Evolutionary conservation across 2,888 invertebrate species (phyloP).

Genomic region (Alsophila aescularia): DNA sequence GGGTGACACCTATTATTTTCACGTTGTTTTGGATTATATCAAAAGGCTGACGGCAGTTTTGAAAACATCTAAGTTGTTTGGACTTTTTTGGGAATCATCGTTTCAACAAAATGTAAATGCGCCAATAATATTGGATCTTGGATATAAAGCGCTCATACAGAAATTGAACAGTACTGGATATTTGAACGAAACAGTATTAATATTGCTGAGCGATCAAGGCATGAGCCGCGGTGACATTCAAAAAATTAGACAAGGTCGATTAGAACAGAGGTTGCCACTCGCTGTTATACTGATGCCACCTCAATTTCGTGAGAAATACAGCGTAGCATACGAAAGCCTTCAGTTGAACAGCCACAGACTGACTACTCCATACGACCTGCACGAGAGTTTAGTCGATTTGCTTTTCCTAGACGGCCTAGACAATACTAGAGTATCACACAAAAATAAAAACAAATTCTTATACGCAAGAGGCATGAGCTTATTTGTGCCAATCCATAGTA

Average conservation of each 20-base stretch:
- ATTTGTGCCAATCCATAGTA: conserved; percentile 87
- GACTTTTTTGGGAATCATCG: conserved; percentile 91
- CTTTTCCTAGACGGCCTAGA: conserved; percentile 67
- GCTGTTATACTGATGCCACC: conserved; percentile 88
- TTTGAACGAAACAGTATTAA: conserved; percentile 86
- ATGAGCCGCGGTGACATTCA: conserved; percentile 90
- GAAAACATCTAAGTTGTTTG: conserved; percentile 86
- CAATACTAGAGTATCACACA: conserved; percentile 45
- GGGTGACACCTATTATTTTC: conserved; percentile 79
- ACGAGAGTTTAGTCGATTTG: conserved; percentile 89
- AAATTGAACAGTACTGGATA: conserved; percentile 72
- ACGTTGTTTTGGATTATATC: conserved; percentile 88
- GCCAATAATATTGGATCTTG: conserved; percentile 88
- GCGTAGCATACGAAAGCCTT: conserved; percentile 85
- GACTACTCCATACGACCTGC: conserved; percentile 90
- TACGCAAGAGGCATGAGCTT: conserved; percentile 87
- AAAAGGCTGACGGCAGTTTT: conserved; percentile 84
- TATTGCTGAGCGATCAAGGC: conserved; percentile 94
- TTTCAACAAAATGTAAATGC: conserved; percentile 91
- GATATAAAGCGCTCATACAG: conserved; percentile 82
- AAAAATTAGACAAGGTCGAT: conserved; percentile 89
- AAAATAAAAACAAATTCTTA: conserved; percentile 46
- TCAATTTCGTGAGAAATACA: conserved; percentile 86
- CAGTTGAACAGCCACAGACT: conserved; percentile 86
- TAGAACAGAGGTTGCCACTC: conserved; percentile 93